Percentiles rank a stretch among this genome's conserved stretches.
Conservation (phyloP, 2,113 vertebrate species). For the Machaerirhynchus nigripectus region DNA sequence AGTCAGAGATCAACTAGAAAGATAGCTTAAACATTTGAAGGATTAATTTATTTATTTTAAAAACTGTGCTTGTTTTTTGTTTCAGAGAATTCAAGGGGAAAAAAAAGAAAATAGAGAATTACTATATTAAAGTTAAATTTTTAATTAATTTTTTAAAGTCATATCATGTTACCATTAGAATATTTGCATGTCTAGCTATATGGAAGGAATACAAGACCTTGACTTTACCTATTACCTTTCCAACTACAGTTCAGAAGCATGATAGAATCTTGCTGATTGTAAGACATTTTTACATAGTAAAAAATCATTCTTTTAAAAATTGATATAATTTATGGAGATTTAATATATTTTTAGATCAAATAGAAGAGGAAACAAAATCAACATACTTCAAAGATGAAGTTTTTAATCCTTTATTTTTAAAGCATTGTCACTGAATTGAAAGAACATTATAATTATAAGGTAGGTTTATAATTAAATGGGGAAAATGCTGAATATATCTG, state of each 20-base stretch:
- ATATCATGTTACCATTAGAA: neutral
- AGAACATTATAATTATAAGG: neutral
- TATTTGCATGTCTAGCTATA: neutral
- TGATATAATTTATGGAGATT: neutral
- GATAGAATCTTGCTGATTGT: neutral
- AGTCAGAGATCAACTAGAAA: neutral
- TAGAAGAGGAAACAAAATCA: neutral
- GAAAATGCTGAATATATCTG: neutral
- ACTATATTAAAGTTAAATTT: neutral
- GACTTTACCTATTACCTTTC: neutral
- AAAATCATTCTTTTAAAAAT: neutral
- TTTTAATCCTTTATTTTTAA: neutral
- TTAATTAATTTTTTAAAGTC: neutral
- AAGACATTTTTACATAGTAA: neutral
- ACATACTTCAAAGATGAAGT: neutral
- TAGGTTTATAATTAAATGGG: neutral
- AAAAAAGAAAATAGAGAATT: neutral
- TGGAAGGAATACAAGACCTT: neutral
- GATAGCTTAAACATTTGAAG: neutral
- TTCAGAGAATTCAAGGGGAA: neutral
- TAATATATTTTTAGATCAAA: constrained; percentile 6
- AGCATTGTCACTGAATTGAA: neutral
- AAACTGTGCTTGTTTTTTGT: neutral
- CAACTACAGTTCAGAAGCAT: neutral
- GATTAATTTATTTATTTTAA: neutral